Evolutionary conservation across 2,113 vertebrate species (phyloP).

Genomic region (Lophochroa leadbeateri): DNA sequence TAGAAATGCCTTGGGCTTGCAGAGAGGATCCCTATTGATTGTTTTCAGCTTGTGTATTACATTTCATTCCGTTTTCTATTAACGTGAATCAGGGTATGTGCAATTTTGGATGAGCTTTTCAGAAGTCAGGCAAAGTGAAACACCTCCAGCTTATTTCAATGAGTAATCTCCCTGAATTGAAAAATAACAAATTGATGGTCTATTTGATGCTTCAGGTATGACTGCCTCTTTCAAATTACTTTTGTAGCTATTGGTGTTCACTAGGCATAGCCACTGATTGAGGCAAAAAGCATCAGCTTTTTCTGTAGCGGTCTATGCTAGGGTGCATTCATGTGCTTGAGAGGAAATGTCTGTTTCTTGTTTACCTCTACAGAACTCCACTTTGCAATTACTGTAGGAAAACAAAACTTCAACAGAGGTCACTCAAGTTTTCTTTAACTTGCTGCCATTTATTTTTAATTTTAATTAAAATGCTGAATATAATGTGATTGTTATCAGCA

Average conservation of each 20-base stretch:
- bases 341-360: neutral
- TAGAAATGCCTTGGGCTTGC: neutral
- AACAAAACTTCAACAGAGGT: neutral
- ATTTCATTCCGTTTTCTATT: neutral
- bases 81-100: neutral
- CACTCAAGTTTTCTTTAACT: neutral
- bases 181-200: neutral
- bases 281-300: neutral
- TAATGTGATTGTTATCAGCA: neutral
- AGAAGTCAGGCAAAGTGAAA: neutral
- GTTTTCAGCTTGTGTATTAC: neutral
- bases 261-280: neutral
- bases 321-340: neutral
- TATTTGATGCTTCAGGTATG: neutral
- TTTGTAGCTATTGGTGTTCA: neutral
- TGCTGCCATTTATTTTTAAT: neutral
- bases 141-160: neutral
- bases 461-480: neutral
- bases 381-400: neutral
- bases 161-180: neutral
- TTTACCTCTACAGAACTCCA: neutral
- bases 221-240: neutral
- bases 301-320: neutral
- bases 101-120: neutral
- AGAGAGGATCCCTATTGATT: neutral